These are phyloP conservation scores for Lepisosteus oculatus DNA, from an alignment of 2,113 vertebrate species.

Conservation along the genomic window DNA sequence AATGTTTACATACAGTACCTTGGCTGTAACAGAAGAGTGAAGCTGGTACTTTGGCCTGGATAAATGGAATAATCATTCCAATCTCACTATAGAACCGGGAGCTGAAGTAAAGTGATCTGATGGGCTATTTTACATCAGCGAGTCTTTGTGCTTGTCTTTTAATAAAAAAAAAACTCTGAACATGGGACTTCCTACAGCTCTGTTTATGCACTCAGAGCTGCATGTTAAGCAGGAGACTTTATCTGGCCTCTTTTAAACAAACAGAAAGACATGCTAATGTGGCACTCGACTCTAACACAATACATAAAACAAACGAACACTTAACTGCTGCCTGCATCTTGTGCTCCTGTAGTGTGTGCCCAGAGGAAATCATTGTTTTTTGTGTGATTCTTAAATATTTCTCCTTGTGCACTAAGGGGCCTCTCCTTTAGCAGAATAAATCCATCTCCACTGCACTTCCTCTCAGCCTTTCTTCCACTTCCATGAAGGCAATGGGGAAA, in stretches of 20 bases:
- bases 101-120: neutral
- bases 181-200: neutral
- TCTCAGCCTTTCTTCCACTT: neutral
- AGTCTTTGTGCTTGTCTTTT: neutral
- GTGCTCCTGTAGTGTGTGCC: neutral
- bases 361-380: conserved; percentile 6
- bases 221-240: neutral
- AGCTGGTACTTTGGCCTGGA: too few species aligned
- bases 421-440: conserved; percentile 4
- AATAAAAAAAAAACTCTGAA: neutral
- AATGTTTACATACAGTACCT: too few species aligned
- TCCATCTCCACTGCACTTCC: neutral
- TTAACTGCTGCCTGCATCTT: neutral
- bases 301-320: neutral
- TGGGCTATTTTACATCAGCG: neutral
- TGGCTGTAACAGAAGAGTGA: too few species aligned
- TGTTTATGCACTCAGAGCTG: neutral
- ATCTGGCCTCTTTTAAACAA: neutral
- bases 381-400: conserved; percentile 6
- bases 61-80: too few species aligned
- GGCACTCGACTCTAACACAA: neutral
- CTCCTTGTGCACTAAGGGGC: conserved; percentile 1
- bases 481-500: neutral
- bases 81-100: too few species aligned
- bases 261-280: neutral